phyloP scores from a whole-genome alignment of 2,113 vertebrate genomes.

The Chaetodon auriga region DNA sequence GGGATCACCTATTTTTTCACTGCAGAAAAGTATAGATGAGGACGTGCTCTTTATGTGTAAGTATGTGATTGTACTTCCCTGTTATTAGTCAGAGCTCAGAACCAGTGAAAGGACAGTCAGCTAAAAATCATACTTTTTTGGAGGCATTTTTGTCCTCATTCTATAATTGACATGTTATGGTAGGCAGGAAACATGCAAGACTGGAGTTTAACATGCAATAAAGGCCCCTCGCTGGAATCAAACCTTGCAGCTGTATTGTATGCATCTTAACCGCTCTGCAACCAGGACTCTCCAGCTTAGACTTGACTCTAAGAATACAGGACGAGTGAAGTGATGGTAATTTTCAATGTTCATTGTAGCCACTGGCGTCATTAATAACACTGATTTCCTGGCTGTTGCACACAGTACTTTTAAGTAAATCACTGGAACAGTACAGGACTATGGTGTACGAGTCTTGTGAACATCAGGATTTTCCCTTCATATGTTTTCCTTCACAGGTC shows the following conservation, averaged over 20 bases:
- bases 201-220: not conserved
- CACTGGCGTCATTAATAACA: too few relatives aligned
- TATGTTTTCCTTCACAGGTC: constrained; percentile 5
- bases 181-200: not conserved
- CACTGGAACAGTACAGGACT: not conserved
- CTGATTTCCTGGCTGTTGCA: too few relatives aligned
- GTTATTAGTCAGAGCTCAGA: too few relatives aligned
- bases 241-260: not conserved
- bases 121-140: too few relatives aligned
- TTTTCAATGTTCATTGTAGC: too few relatives aligned
- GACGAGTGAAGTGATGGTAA: too few relatives aligned
- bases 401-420: not conserved
- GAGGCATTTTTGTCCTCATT: too few relatives aligned
- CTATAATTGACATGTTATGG: too few relatives aligned
- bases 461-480: constrained; percentile 27
- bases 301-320: too few relatives aligned
- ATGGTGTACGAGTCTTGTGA: not conserved
- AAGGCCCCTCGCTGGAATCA: not conserved
- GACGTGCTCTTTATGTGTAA: not conserved
- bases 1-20: not conserved
- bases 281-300: too few relatives aligned
- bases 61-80: not conserved
- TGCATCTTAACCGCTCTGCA: not conserved
- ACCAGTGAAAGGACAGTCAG: too few relatives aligned
- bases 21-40: not conserved